Base-by-base conservation (phyloP, 2,888 invertebrate species). In the Xanthostigma xanthostigma region DNA sequence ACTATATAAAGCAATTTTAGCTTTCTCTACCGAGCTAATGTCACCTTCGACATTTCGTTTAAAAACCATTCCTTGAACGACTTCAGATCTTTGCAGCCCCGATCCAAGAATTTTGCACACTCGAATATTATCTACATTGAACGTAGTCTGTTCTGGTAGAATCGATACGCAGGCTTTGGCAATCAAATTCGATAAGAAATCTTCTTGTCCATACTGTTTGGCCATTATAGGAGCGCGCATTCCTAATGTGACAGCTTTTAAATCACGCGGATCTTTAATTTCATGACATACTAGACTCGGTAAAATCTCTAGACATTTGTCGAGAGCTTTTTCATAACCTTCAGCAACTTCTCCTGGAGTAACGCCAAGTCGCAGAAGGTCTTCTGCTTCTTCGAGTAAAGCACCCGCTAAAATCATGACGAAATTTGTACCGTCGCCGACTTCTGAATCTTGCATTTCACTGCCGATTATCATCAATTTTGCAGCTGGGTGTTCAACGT, bases 361-460 rank as follows among this genome's bases (percentile, higher is more conserved):
- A 38, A 98, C 81, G 53, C 97, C 97, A 73, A 97, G 76, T 55
- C 90, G 81, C 37, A 99, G 71, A 9, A 98, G 72, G 59, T 94
- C 91, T 62, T 95, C 94, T 1, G 97, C 93, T 51, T 81, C 79
- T 66, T 95, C 91, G 8, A 99, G 71, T 13, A 98, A 73, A 43
- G 94, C 86, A 34, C 96, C 96, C 55, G 92, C 89, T 48, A 99
- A 75, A 9, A 97, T 86, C 43, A 99, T 84, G 8, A 97, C 95
- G 70, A 95, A 95, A 67, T 98, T 99, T 9, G 98, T 99, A 49
- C 96, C 97, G 74, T 98, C 98, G 6, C 98, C 98, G 50, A 95
- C 87, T 75, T 97, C 96, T 53, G 91, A 81, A 67, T 99, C 97
- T 70, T 98, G 97, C 89, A 96, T 97, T 68, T 97, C 87, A 54